Evolutionary conservation across 2,797 vertebrate species (phyloP).

Genomic region (Helarctos malayanus): DNA sequence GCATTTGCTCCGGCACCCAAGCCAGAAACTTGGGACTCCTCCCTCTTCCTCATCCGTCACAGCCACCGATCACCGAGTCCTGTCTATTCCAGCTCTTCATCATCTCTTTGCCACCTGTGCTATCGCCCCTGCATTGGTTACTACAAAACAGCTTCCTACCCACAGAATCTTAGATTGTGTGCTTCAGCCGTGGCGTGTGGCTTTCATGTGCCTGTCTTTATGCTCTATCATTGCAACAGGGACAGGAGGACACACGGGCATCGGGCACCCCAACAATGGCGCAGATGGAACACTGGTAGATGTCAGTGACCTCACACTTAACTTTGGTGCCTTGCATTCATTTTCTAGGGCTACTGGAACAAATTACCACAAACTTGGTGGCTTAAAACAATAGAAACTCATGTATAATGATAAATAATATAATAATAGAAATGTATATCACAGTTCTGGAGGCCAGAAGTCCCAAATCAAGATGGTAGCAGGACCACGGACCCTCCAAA

Average conservation of each 20-base stretch:
- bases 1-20: not conserved
- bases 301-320: not conserved
- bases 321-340: not conserved
- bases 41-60: not conserved
- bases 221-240: not conserved
- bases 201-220: not conserved
- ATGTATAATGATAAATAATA: not conserved
- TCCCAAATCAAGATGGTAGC: not conserved
- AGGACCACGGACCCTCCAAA: not conserved
- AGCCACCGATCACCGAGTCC: not conserved
- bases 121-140: not conserved
- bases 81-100: not conserved
- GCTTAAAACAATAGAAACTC: not conserved
- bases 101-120: not conserved
- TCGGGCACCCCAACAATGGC: not conserved
- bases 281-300: not conserved
- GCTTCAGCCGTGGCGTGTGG: not conserved
- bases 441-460: not conserved
- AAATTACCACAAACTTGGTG: not conserved
- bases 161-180: not conserved
- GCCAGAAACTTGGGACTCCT: not conserved
- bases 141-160: not conserved
- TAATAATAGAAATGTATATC: not conserved
- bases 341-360: not conserved
- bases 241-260: rapidly evolving